A percentile compares a stretch with the other conserved stretches of the same genome.
phyloP scores from a whole-genome alignment of 1,140 invertebrate species.

The Drosophila tani region DNA sequence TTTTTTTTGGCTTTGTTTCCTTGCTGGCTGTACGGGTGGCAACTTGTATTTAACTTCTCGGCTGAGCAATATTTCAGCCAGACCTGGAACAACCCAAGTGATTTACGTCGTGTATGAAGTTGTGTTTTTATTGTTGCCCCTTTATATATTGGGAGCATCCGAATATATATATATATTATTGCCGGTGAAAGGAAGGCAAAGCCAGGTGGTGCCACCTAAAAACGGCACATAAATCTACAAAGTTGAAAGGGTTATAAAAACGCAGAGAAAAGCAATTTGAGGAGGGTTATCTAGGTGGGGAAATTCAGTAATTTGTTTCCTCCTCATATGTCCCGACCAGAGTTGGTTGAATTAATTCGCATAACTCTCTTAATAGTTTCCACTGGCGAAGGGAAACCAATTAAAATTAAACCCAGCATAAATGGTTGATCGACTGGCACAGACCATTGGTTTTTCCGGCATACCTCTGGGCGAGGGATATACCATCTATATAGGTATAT shows the following conservation, averaged over 20 bases:
- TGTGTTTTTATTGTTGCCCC: constrained; percentile 44
- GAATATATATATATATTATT: constrained; percentile 44
- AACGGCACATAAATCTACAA: constrained; percentile 46
- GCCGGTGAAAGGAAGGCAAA: constrained; percentile 22
- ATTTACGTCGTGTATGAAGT: constrained; percentile 58
- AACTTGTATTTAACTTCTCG: constrained; percentile 35
- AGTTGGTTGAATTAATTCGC: constrained; percentile 22
- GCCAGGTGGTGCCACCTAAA: constrained; percentile 48
- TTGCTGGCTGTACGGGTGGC: neutral
- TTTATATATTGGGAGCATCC: constrained; percentile 16
- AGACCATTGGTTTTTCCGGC: constrained; percentile 21
- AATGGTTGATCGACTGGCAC: constrained; percentile 31
- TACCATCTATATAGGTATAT: neutral
- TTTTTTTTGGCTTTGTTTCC: neutral
- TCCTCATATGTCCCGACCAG: neutral
- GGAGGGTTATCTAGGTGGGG: constrained; percentile 20
- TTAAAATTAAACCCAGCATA: constrained; percentile 43
- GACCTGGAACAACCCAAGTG: constrained; percentile 40
- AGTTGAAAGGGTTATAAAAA: constrained; percentile 46
- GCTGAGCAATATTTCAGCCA: constrained; percentile 28
- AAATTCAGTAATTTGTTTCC: constrained; percentile 21
- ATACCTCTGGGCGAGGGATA: constrained; percentile 1
- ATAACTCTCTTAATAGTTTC: constrained; percentile 21
- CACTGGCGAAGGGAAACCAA: constrained; percentile 28
- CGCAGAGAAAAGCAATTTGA: constrained; percentile 25